A percentile compares a stretch with the other conserved stretches of the same genome.
phyloP scores from a whole-genome alignment of 2,888 invertebrate genomes.

The Panopea generosa region DNA sequence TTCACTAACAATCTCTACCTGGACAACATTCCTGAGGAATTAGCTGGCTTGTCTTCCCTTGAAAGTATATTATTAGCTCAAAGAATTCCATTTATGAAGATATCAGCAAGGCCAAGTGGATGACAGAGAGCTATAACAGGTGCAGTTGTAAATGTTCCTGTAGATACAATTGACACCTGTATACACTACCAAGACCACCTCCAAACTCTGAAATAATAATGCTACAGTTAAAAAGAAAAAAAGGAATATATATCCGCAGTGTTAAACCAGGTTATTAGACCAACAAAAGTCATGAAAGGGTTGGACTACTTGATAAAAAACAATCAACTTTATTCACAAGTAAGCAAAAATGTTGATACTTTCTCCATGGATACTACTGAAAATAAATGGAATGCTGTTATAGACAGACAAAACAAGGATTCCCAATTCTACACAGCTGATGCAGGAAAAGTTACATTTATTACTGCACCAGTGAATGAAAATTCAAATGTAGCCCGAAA shows the following conservation, averaged over 20 bases:
- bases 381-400: background rate
- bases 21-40: background rate
- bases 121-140: constrained; percentile 15
- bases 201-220: constrained; percentile 8
- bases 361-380: background rate
- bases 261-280: constrained; percentile 2
- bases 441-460: too few relatives aligned
- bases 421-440: too few relatives aligned
- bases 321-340: background rate
- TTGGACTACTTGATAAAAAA: constrained; percentile 3
- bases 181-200: constrained; percentile 11
- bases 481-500: too few relatives aligned
- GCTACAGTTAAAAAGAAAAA: constrained; percentile 10
- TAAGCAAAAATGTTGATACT: background rate
- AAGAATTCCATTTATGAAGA: constrained; percentile 26
- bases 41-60: background rate
- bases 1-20: background rate
- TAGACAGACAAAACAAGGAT: too few relatives aligned
- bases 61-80: constrained; percentile 13
- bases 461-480: too few relatives aligned
- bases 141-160: constrained; percentile 26
- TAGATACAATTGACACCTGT: constrained; percentile 4
- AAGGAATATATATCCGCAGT: constrained; percentile 4
- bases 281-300: constrained; percentile 5
- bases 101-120: constrained; percentile 8